phyloP scores from a whole-genome alignment of 2,113 vertebrate genomes.

The Sigmodon hispidus region DNA sequence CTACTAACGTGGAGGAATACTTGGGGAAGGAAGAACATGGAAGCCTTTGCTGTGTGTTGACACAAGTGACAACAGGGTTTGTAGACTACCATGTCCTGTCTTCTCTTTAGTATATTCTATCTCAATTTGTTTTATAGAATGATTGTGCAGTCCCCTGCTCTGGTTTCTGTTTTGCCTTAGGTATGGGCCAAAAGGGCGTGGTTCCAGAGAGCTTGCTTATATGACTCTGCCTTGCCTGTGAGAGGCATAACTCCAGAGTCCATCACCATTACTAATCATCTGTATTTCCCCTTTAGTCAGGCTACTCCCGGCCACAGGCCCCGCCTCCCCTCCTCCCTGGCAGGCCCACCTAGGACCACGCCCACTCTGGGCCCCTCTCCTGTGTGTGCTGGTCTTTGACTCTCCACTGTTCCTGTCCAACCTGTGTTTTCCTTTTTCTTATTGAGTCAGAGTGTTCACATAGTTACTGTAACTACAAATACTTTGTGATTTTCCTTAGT shows the following conservation, averaged over 20 bases:
- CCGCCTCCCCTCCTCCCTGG: no score
- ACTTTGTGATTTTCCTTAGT: constrained; percentile 28
- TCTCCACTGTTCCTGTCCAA: neutral
- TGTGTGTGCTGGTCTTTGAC: neutral
- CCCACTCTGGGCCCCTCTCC: neutral
- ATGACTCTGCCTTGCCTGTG: neutral
- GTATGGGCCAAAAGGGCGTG: neutral
- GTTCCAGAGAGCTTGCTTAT: neutral
- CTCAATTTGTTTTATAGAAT: constrained; percentile 34
- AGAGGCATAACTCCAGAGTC: neutral
- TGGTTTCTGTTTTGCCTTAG: neutral
- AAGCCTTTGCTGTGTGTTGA: neutral
- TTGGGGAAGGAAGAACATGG: constrained; percentile 20
- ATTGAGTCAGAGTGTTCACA: neutral
- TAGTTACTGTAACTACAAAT: neutral
- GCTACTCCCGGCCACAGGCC: neutral
- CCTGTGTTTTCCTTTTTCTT: neutral
- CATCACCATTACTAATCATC: neutral
- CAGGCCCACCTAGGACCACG: neutral
- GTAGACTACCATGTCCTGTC: neutral
- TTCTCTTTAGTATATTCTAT: neutral
- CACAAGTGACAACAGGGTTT: neutral
- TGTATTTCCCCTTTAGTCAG: neutral
- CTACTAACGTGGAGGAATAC: no score
- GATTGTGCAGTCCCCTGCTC: neutral